Conservation (phyloP, 2,113 vertebrate genomes). For the Cervus canadensis region DNA sequence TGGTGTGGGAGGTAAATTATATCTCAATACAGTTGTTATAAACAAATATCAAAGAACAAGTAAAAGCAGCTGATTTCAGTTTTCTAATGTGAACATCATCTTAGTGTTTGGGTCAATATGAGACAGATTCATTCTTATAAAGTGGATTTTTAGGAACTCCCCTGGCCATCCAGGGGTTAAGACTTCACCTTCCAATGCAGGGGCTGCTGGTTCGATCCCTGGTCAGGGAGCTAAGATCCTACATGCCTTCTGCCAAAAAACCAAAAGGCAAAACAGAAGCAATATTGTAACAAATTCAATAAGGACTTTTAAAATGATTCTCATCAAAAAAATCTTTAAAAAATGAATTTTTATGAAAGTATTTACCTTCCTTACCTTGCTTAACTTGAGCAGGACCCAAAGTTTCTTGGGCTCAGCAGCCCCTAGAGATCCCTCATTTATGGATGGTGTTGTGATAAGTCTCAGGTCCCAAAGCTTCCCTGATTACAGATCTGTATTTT, state of each 20-base stretch:
- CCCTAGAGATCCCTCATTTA: not conserved
- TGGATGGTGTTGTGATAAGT: not conserved
- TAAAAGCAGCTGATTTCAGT: not conserved
- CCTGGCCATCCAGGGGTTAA: not conserved
- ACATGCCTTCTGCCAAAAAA: not conserved
- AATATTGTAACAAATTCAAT: not conserved
- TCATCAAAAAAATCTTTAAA: not conserved
- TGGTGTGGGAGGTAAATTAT: not conserved
- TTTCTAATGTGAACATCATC: not conserved
- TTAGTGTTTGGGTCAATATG: not conserved
- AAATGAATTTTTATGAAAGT: not conserved
- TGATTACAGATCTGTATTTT: not conserved
- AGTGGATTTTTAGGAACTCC: not conserved
- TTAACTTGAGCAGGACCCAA: not conserved
- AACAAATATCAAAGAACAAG: not conserved
- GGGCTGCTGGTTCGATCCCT: not conserved
- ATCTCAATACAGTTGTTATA: not conserved
- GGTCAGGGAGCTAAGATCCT: not conserved
- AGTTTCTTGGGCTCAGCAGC: not conserved
- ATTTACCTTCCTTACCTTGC: not conserved
- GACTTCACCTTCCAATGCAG: not conserved
- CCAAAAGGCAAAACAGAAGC: fast-evolving
- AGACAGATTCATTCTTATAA: not conserved
- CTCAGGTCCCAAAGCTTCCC: not conserved
- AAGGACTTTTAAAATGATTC: not conserved